Evolutionary conservation across 2,113 vertebrate genomes (phyloP).

Genomic region (Gavialis gangeticus): DNA sequence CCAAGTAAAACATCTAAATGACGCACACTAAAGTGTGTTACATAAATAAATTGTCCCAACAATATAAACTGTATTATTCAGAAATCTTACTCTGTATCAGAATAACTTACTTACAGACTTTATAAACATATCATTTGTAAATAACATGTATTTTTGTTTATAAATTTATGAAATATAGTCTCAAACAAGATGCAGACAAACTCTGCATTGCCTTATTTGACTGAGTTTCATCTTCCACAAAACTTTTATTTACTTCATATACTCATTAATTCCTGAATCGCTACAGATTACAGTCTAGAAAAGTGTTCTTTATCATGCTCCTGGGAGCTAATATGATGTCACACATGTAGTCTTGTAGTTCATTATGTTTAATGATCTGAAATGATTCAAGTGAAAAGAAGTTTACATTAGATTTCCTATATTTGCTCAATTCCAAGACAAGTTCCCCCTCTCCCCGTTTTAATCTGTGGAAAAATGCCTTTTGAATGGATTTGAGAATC

Average conservation of each 20-base stretch:
- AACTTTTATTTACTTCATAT: constrained; percentile 42
- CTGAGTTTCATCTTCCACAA: background rate
- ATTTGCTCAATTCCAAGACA: background rate
- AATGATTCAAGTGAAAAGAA: constrained; percentile 54
- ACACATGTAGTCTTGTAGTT: constrained; percentile 75
- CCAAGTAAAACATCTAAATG: background rate
- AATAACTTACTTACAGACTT: constrained; percentile 38
- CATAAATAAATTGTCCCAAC: background rate
- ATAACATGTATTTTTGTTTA: constrained; percentile 33
- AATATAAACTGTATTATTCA: background rate
- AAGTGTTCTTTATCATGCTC: background rate
- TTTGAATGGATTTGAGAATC: too few relatives aligned
- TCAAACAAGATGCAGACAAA: constrained; percentile 11
- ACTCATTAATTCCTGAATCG: background rate
- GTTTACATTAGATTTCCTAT: background rate
- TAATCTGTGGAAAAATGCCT: too few relatives aligned
- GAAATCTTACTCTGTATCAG: background rate
- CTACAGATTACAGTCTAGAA: background rate
- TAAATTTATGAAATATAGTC: constrained; percentile 34
- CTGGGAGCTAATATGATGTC: constrained; percentile 41
- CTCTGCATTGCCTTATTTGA: background rate
- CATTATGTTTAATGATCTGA: constrained; percentile 75
- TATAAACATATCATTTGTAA: background rate
- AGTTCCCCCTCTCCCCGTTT: too few relatives aligned
- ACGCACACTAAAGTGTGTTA: background rate